These are phyloP conservation scores for Rhynchotus rufescens DNA, from an alignment of 2,797 vertebrate species.

Conservation along the genomic window DNA sequence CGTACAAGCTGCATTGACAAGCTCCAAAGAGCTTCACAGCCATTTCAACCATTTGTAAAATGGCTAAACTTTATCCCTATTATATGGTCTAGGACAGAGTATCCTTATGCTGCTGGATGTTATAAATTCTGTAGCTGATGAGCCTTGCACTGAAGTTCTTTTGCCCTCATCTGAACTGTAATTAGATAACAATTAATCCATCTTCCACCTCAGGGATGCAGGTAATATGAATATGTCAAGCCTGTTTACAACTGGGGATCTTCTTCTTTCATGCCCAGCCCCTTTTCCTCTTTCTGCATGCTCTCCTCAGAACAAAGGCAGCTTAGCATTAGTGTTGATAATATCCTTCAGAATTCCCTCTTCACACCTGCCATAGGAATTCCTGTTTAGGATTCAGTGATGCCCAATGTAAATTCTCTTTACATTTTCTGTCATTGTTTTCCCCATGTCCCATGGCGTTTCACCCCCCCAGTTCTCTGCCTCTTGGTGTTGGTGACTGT, in stretches of 20 bases:
- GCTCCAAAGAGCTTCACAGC: neutral
- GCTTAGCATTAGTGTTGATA: neutral
- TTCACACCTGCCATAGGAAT: neutral
- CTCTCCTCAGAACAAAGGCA: neutral
- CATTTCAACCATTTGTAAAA: neutral
- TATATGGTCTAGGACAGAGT: neutral
- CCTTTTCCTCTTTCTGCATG: neutral
- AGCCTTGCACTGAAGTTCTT: neutral
- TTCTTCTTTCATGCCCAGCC: neutral
- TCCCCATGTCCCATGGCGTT: neutral
- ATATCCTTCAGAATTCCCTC: neutral
- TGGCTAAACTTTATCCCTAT: neutral
- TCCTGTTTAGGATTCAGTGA: neutral
- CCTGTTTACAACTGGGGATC: neutral
- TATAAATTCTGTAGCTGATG: neutral
- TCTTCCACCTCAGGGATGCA: neutral
- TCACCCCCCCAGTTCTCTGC: neutral
- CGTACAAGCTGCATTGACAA: neutral
- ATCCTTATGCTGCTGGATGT: neutral
- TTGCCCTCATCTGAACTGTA: neutral
- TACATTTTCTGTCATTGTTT: neutral
- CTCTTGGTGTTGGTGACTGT: neutral
- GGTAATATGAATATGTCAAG: neutral
- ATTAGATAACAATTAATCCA: neutral
- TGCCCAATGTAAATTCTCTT: neutral